These are phyloP conservation scores for Heliothis virescens DNA, from an alignment of 1,140 invertebrate genomes.

Conservation along the genomic window DNA sequence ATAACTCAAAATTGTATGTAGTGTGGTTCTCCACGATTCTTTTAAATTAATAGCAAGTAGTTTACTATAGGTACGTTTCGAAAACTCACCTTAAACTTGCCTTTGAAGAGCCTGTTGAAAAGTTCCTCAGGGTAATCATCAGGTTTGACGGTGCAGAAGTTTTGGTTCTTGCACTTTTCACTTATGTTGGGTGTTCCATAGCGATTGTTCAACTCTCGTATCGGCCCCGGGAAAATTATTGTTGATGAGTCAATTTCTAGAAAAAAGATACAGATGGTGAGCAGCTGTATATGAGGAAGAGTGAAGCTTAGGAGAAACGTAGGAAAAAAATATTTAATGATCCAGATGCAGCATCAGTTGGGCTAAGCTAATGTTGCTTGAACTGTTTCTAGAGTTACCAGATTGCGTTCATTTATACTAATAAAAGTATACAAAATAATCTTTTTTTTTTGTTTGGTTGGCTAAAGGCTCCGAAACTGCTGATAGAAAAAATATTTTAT, in stretches of 20 bases:
- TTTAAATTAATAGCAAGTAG: background rate
- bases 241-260: slow-evolving; percentile 18
- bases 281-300: no score
- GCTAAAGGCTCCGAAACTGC: no score
- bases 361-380: no score
- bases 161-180: slow-evolving; percentile 64
- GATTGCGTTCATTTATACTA: no score
- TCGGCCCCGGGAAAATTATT: slow-evolving; percentile 56
- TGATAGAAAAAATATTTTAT: no score
- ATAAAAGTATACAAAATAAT: no score
- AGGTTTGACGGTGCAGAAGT: slow-evolving; percentile 72
- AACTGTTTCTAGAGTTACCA: no score
- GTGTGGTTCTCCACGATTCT: background rate
- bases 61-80: background rate
- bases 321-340: no score
- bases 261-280: background rate
- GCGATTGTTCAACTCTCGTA: slow-evolving; percentile 43
- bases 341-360: no score
- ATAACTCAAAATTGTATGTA: background rate
- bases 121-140: slow-evolving; percentile 70
- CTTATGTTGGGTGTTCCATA: slow-evolving; percentile 55
- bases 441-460: no score
- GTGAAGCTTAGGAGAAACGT: no score
- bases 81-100: slow-evolving; percentile 62
- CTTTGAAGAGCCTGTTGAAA: slow-evolving; percentile 71